Evolutionary conservation across 2,113 vertebrate genomes (phyloP).

Genomic region (Etia nguti): DNA sequence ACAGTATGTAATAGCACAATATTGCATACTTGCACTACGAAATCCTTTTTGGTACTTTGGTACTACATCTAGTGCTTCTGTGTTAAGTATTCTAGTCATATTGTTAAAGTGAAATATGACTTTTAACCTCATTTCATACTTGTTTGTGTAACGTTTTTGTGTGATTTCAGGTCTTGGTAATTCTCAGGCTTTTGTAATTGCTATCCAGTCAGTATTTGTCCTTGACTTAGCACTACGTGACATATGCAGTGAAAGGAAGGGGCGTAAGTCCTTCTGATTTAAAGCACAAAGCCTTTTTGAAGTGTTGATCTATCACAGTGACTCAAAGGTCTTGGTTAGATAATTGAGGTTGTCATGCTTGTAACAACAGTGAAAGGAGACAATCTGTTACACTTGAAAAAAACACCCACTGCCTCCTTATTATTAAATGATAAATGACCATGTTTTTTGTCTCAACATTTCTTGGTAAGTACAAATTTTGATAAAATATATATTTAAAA

Average conservation of each 20-base stretch:
- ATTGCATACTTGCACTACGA: slow-evolving; percentile 32
- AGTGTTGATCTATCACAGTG: neutral
- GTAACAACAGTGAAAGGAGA: neutral
- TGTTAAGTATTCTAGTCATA: slow-evolving; percentile 1
- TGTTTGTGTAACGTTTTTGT: neutral
- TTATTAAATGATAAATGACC: slow-evolving; percentile 28
- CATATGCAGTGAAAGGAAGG: neutral
- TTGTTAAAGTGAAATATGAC: slow-evolving; percentile 6
- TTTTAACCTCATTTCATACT: neutral
- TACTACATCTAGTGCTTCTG: neutral
- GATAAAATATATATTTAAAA: neutral
- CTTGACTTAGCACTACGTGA: neutral
- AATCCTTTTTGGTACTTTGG: neutral
- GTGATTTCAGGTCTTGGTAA: slow-evolving; percentile 17
- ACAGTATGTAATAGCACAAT: neutral
- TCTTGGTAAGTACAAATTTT: slow-evolving; percentile 27
- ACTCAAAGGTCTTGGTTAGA: neutral
- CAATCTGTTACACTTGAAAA: slow-evolving; percentile 43
- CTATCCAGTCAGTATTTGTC: slow-evolving; percentile 6
- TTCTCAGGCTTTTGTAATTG: slow-evolving; percentile 31
- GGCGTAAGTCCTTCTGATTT: neutral
- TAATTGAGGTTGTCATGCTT: neutral
- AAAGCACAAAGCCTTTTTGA: slow-evolving; percentile 11
- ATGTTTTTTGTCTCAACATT: slow-evolving; percentile 11
- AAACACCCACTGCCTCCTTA: neutral